These are phyloP conservation scores for Brachionus asplanchnoidis DNA, from an alignment of 1,140 invertebrate species.

Conservation along the genomic window DNA sequence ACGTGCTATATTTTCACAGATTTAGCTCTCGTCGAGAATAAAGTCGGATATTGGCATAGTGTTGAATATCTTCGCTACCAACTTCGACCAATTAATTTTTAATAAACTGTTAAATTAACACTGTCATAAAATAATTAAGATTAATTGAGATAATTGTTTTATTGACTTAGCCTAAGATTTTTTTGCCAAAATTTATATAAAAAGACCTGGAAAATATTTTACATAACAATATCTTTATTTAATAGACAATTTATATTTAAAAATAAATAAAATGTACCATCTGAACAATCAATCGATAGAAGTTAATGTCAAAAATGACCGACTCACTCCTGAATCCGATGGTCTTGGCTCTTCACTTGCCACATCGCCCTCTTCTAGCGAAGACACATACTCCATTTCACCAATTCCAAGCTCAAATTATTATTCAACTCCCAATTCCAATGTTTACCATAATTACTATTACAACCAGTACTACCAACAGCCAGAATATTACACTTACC, in stretches of 20 bases:
- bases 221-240: background rate
- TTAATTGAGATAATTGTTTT: constrained; percentile 37
- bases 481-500: background rate
- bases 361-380: background rate
- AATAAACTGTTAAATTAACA: constrained; percentile 40
- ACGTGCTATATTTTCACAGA: constrained; percentile 19
- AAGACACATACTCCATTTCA: background rate
- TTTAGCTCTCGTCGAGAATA: background rate
- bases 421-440: background rate
- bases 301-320: background rate
- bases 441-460: background rate
- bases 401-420: background rate
- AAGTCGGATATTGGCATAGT: constrained; percentile 33
- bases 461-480: background rate
- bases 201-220: background rate
- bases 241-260: background rate
- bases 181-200: background rate
- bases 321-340: background rate
- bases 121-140: constrained; percentile 38
- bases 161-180: background rate
- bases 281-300: background rate
- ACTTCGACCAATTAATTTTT: background rate
- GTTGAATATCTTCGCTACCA: background rate
- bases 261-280: constrained; percentile 1
- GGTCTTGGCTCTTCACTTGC: background rate